phyloP scores from a whole-genome alignment of 2,113 vertebrate genomes.

The Archilochus colubris region DNA sequence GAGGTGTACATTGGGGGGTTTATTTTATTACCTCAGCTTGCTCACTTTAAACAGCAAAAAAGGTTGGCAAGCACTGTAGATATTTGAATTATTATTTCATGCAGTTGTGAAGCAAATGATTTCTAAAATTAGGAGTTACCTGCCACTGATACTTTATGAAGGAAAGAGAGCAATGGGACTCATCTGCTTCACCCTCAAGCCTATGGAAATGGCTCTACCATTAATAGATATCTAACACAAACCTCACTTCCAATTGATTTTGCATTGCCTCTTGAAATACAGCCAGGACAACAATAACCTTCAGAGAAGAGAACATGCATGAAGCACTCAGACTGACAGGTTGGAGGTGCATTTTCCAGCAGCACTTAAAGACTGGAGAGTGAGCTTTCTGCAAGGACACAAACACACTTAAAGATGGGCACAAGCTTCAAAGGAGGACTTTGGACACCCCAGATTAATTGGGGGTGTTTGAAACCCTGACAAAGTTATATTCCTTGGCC shows the following conservation, averaged over 20 bases:
- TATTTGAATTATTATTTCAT: background rate
- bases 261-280: background rate
- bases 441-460: background rate
- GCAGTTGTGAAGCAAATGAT: background rate
- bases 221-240: background rate
- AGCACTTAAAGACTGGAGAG: background rate
- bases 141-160: background rate
- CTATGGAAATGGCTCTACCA: background rate
- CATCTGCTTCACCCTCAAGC: background rate
- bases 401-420: background rate
- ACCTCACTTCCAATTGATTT: background rate
- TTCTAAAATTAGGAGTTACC: background rate
- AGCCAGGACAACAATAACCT: background rate
- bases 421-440: background rate
- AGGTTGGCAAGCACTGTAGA: too few species aligned
- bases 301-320: background rate
- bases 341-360: background rate
- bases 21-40: background rate
- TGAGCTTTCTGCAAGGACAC: background rate
- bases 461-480: background rate
- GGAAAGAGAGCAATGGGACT: background rate
- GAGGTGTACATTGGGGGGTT: rapidly evolving
- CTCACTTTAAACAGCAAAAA: background rate
- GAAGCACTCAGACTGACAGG: background rate
- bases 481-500: background rate